Evolutionary conservation across 1,140 invertebrate species (phyloP).

Genomic region (Leptopilina boulardi): DNA sequence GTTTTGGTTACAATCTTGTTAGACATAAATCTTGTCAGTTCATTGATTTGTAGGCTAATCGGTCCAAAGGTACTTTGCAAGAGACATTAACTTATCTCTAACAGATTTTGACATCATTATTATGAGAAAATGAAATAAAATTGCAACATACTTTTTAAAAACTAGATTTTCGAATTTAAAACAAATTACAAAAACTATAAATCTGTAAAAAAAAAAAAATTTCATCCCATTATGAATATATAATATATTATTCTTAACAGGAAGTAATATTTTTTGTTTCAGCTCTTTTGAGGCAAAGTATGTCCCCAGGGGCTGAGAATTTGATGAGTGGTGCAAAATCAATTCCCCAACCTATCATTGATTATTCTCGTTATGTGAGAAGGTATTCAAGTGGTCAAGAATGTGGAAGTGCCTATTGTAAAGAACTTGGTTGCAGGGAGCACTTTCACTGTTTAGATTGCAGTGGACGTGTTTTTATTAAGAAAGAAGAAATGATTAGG

Average conservation of each 20-base stretch:
- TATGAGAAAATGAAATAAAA: background rate
- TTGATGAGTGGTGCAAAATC: constrained; percentile 68
- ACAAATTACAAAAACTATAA: background rate
- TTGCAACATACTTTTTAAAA: background rate
- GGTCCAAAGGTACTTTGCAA: constrained; percentile 13
- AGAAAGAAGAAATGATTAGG: constrained; percentile 99
- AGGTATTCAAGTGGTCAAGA: constrained; percentile 81
- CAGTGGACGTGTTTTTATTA: constrained; percentile 91
- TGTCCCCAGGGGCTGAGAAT: constrained; percentile 72
- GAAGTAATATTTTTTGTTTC: constrained; percentile 57
- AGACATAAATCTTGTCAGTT: constrained; percentile 12
- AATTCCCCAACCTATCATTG: constrained; percentile 74
- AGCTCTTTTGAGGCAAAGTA: constrained; percentile 73
- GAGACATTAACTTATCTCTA: background rate
- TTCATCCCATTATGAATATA: no score
- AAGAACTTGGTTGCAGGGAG: constrained; percentile 82
- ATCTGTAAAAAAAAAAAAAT: no score
- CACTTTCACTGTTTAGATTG: constrained; percentile 98
- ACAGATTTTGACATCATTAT: background rate
- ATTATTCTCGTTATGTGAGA: constrained; percentile 85
- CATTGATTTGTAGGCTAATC: constrained; percentile 16
- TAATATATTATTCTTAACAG: constrained; percentile 23
- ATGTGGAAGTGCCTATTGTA: constrained; percentile 83
- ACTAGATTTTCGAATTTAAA: background rate
- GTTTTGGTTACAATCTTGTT: background rate